A percentile compares a stretch with the other conserved stretches of the same genome.
These are phyloP conservation scores for Enteromius afrohamiltoni DNA, from an alignment of 2,797 vertebrate species.

Conservation along the genomic window DNA sequence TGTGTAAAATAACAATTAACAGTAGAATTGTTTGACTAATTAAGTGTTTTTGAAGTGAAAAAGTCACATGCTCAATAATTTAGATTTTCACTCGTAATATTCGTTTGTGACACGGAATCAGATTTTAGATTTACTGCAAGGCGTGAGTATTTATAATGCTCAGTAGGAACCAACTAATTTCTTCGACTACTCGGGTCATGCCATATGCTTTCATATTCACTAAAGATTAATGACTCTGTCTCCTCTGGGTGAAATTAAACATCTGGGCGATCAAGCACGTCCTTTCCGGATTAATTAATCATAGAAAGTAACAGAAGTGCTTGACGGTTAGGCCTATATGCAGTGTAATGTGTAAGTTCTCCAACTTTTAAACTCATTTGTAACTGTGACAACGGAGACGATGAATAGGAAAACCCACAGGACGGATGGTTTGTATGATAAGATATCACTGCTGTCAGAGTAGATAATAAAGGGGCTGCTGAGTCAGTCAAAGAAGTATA, in stretches of 20 bases:
- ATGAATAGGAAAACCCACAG: background rate
- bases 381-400: background rate
- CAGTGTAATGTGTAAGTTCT: background rate
- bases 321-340: background rate
- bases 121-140: background rate
- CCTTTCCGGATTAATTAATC: background rate
- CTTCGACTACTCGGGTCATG: background rate
- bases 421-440: background rate
- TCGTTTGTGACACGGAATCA: background rate
- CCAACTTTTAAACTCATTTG: background rate
- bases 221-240: background rate
- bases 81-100: background rate
- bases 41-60: background rate
- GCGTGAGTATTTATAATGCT: background rate
- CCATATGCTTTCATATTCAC: background rate
- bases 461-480: constrained; percentile 10
- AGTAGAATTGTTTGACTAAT: background rate
- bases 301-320: background rate
- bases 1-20: background rate
- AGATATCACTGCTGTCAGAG: constrained; percentile 12
- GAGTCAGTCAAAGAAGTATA: constrained; percentile 1
- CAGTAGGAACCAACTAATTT: background rate
- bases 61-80: background rate
- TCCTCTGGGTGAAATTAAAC: background rate
- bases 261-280: background rate